Conservation (phyloP, 2,797 vertebrate genomes). For the Bovichtus variegatus region DNA sequence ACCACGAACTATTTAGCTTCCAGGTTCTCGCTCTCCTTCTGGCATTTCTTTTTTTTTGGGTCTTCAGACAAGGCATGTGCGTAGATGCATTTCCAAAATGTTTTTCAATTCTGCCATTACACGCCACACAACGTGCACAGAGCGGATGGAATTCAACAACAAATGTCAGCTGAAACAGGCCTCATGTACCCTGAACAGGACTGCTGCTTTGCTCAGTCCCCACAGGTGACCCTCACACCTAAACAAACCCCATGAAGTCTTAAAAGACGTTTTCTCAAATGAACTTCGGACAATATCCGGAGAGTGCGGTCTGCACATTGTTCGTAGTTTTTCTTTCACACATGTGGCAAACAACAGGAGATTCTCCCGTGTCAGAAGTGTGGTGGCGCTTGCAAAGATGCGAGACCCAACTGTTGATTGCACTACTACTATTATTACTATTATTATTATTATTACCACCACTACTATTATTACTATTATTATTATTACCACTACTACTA, state of each 20-base stretch:
- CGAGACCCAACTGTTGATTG: too few relatives aligned
- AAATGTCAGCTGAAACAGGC: neutral
- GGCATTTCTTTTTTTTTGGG: neutral
- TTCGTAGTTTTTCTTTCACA: too few relatives aligned
- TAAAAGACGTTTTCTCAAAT: too few relatives aligned
- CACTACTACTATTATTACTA: too few relatives aligned
- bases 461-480: too few relatives aligned
- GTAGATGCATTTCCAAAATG: neutral
- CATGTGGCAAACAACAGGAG: too few relatives aligned
- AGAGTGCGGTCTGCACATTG: too few relatives aligned
- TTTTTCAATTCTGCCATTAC: neutral
- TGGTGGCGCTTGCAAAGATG: too few relatives aligned
- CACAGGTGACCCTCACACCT: neutral
- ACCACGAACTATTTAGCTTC: neutral
- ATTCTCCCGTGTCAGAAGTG: too few relatives aligned
- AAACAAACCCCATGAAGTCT: neutral
- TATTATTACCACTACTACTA: too few relatives aligned
- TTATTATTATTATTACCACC: too few relatives aligned
- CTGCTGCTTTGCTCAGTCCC: neutral
- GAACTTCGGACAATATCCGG: too few relatives aligned
- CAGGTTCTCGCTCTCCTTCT: neutral
- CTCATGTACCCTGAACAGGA: neutral
- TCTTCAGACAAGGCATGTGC: neutral
- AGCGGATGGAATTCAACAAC: neutral
- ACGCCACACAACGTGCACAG: neutral